Percentiles rank a stretch among this genome's conserved stretches.
Evolutionary conservation across 92 coral and sea anemone genomes (phyloP).

Genomic region (Heliopora coerulea): DNA sequence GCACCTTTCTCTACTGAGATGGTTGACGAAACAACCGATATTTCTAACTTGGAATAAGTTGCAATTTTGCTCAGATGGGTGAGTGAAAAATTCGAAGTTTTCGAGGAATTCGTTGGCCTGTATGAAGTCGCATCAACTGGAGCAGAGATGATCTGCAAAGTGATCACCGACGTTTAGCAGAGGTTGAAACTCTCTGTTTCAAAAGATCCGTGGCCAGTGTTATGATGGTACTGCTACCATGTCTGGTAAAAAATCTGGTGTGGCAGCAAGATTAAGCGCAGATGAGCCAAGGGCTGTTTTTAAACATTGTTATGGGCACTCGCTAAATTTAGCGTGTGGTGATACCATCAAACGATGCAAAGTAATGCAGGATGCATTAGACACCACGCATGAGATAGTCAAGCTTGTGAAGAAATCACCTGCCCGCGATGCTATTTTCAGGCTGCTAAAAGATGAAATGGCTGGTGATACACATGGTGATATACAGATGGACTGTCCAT

Average conservation of each 20-base stretch:
- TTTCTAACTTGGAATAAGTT: constrained; percentile 24
- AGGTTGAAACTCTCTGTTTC: too few relatives aligned
- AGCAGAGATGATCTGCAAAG: too few relatives aligned
- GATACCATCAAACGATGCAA: constrained; percentile 21
- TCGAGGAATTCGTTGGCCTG: constrained; percentile 19
- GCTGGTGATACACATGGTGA: too few relatives aligned
- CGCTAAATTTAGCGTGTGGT: constrained; percentile 8
- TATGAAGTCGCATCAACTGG: too few relatives aligned
- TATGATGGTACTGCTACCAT: neutral
- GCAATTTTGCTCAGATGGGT: constrained; percentile 17
- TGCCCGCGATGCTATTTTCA: too few relatives aligned
- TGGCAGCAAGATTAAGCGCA: neutral
- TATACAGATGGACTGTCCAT: too few relatives aligned
- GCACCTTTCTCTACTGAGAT: constrained; percentile 24
- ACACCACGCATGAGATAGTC: too few relatives aligned
- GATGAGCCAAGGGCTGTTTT: constrained; percentile 9
- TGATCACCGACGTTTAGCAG: constrained; percentile 15
- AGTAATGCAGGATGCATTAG: neutral
- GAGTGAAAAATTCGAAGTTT: constrained; percentile 10
- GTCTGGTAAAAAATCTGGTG: too few relatives aligned
- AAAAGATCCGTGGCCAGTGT: constrained; percentile 11
- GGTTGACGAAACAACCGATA: constrained; percentile 31
- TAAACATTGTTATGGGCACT: constrained; percentile 16
- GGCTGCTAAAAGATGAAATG: too few relatives aligned
- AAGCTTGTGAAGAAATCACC: too few relatives aligned